Percentiles rank a stretch among this genome's conserved stretches.
These are phyloP conservation scores for Oncorhynchus kisutch DNA, from an alignment of 2,113 vertebrate genomes.

Conservation along the genomic window DNA sequence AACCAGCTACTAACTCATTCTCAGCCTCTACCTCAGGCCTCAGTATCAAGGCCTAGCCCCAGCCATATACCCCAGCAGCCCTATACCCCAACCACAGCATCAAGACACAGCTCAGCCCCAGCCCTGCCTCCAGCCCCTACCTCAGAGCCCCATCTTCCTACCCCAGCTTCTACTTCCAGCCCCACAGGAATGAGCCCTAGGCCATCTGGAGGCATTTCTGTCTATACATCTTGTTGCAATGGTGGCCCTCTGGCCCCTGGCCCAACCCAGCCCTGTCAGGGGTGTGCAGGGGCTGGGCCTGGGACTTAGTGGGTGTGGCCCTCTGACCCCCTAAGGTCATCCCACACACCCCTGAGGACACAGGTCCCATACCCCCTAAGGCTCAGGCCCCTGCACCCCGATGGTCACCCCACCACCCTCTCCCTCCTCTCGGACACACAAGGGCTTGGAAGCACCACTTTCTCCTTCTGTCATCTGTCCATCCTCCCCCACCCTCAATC, in stretches of 20 bases:
- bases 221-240: constrained; percentile 62
- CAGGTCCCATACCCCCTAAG: constrained; percentile 9
- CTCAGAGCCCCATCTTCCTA: too few relatives aligned
- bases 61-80: background rate
- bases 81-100: constrained; percentile 15
- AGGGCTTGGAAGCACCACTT: constrained; percentile 26
- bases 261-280: too few relatives aligned
- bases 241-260: constrained; percentile 13
- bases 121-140: too few relatives aligned
- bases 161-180: too few relatives aligned
- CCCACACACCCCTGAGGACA: constrained; percentile 37
- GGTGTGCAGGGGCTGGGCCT: too few relatives aligned
- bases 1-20: too few relatives aligned
- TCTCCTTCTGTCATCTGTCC: constrained; percentile 57
- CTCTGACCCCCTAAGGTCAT: constrained; percentile 10
- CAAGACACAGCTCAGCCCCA: too few relatives aligned
- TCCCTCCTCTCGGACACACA: constrained; percentile 46
- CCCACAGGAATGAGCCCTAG: too few relatives aligned
- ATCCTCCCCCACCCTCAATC: constrained; percentile 34
- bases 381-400: constrained; percentile 43
- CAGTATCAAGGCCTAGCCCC: constrained; percentile 20
- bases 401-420: constrained; percentile 48
- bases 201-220: constrained; percentile 66
- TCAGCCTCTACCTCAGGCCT: constrained; percentile 26
- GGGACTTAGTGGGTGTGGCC: background rate